Percentiles rank a stretch among this genome's conserved stretches.
Conservation (phyloP, 2,888 invertebrate species). For the Xestia xanthographa region DNA sequence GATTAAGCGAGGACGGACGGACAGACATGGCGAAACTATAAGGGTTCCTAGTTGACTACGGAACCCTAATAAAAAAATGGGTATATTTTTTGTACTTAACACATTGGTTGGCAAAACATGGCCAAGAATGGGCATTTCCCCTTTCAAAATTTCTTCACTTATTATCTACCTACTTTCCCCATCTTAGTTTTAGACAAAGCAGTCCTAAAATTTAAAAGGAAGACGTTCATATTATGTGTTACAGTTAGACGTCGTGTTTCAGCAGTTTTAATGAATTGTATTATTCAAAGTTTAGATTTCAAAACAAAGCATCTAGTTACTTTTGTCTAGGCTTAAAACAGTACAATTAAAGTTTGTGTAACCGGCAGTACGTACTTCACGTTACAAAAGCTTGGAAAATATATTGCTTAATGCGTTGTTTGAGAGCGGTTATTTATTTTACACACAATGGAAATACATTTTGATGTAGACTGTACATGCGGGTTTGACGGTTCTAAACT, state of each 20-base stretch:
- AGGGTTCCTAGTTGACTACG: too few relatives aligned
- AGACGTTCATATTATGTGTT: background rate
- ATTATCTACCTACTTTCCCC: background rate
- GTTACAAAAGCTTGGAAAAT: conserved; percentile 71
- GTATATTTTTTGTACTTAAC: too few relatives aligned
- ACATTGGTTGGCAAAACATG: too few relatives aligned
- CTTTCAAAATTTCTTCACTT: conserved; percentile 13
- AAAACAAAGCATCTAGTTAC: conserved; percentile 29
- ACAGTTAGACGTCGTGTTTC: background rate
- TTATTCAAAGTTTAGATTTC: conserved; percentile 8
- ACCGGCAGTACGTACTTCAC: conserved; percentile 61
- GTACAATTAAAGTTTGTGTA: conserved; percentile 58
- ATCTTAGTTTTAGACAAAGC: background rate
- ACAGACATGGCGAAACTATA: too few relatives aligned
- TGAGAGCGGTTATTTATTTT: conserved; percentile 68
- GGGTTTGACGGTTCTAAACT: conserved; percentile 28
- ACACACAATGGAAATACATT: conserved; percentile 62
- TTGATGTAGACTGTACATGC: conserved; percentile 48
- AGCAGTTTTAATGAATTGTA: conserved; percentile 16
- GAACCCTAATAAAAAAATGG: too few relatives aligned
- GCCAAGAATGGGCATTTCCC: too few relatives aligned
- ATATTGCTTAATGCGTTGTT: conserved; percentile 69
- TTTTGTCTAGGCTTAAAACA: conserved; percentile 43
- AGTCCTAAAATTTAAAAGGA: background rate
- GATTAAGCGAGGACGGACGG: too few relatives aligned